These are phyloP conservation scores for Lucifuga dentata DNA, from an alignment of 2,113 vertebrate genomes.

Conservation along the genomic window DNA sequence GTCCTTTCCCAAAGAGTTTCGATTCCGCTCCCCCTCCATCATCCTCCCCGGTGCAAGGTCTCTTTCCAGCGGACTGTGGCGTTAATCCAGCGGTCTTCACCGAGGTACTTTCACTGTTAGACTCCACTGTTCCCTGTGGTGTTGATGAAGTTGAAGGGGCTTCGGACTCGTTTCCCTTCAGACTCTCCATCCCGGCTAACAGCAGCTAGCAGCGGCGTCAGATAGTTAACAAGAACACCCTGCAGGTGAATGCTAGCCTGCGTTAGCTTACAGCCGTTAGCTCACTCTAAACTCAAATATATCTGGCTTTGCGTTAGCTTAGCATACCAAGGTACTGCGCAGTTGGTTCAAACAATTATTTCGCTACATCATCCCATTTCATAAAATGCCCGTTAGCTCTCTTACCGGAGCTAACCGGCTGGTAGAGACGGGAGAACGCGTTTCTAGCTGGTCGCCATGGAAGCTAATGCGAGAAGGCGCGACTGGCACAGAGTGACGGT, in stretches of 20 bases:
- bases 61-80: constrained; percentile 57
- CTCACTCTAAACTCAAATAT: constrained; percentile 30
- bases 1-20: constrained; percentile 77
- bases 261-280: constrained; percentile 60
- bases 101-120: constrained; percentile 36
- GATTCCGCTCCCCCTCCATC: constrained; percentile 74
- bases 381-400: constrained; percentile 46
- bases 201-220: constrained; percentile 3
- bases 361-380: constrained; percentile 68
- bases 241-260: constrained; percentile 66
- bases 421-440: background rate
- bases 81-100: constrained; percentile 58
- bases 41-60: constrained; percentile 72
- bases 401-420: constrained; percentile 52
- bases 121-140: constrained; percentile 48
- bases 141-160: constrained; percentile 42
- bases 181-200: constrained; percentile 69
- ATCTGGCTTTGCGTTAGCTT: constrained; percentile 55
- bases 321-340: constrained; percentile 64
- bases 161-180: constrained; percentile 53
- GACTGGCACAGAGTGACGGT: constrained; percentile 39
- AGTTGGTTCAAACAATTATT: constrained; percentile 50
- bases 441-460: constrained; percentile 51
- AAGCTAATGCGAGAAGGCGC: constrained; percentile 42
- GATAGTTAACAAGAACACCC: constrained; percentile 35